phyloP scores from a whole-genome alignment of 2,888 invertebrate species.

The Drosophila helvetica region DNA sequence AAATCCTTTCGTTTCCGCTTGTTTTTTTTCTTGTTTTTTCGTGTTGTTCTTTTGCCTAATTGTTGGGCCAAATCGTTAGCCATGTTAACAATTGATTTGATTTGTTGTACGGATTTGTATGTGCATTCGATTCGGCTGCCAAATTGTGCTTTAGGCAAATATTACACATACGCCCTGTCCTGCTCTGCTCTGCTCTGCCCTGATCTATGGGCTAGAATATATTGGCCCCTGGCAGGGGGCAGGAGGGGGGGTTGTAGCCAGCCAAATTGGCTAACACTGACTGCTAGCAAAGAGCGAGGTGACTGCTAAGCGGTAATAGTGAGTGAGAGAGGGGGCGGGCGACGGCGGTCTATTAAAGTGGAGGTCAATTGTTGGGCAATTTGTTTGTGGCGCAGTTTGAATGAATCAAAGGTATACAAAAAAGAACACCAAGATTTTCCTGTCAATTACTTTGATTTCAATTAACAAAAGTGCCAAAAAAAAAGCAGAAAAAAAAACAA shows the following conservation, averaged over 20 bases:
- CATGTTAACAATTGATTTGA: constrained; percentile 44
- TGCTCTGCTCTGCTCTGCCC: constrained; percentile 1
- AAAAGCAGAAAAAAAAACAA: not conserved
- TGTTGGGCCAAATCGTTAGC: constrained; percentile 40
- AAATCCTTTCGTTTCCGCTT: constrained; percentile 46
- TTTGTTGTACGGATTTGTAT: constrained; percentile 28
- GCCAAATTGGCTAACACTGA: constrained; percentile 29
- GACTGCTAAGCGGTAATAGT: constrained; percentile 27
- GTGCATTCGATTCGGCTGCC: constrained; percentile 38
- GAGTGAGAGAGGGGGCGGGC: constrained; percentile 1
- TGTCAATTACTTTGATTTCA: constrained; percentile 31
- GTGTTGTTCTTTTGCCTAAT: constrained; percentile 23
- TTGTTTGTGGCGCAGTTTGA: constrained; percentile 40
- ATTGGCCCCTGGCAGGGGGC: not conserved
- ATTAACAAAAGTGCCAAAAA: not conserved
- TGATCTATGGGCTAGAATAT: constrained; percentile 18
- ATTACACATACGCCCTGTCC: constrained; percentile 40
- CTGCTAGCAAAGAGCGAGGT: constrained; percentile 1
- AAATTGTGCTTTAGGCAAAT: constrained; percentile 42
- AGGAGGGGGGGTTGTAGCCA: not conserved
- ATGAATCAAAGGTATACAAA: constrained; percentile 14
- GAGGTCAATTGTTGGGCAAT: constrained; percentile 52
- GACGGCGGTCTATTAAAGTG: constrained; percentile 37
- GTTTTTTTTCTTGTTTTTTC: constrained; percentile 19
- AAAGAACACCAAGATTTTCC: constrained; percentile 19